phyloP scores from a whole-genome alignment of 1,140 invertebrate genomes.

The Apis cerana region DNA sequence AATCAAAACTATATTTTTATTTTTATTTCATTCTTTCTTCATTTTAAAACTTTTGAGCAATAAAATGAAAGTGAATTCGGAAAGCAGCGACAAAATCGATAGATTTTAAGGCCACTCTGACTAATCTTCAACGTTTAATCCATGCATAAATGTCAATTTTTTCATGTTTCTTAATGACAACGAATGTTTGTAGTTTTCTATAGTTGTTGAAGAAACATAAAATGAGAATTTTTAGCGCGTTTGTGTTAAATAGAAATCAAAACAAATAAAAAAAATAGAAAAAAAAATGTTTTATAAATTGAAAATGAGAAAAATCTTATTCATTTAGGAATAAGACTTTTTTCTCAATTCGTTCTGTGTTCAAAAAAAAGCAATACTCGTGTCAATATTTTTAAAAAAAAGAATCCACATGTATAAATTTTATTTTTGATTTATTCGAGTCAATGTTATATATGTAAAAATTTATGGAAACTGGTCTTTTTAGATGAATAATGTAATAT shows the following conservation, averaged over 20 bases:
- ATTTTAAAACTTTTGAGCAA: background rate
- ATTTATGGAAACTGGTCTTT: background rate
- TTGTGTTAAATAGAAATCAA: background rate
- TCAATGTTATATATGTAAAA: background rate
- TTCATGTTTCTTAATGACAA: background rate
- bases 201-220: conserved; percentile 5
- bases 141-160: background rate
- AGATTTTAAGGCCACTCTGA: background rate
- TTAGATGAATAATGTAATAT: conserved; percentile 12
- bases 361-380: background rate
- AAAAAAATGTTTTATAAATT: background rate
- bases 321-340: background rate
- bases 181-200: background rate
- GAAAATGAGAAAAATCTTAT: background rate
- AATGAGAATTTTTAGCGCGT: background rate
- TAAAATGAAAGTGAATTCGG: background rate
- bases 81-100: background rate
- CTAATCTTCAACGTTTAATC: background rate
- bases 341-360: background rate
- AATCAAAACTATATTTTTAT: no score
- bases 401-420: background rate
- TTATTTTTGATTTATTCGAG: background rate
- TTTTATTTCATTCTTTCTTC: no score
- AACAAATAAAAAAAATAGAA: no score
- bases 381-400: conserved; percentile 1